Base-by-base conservation (phyloP, 2,797 vertebrate genomes). In the Anolis apletophallus region DNA sequence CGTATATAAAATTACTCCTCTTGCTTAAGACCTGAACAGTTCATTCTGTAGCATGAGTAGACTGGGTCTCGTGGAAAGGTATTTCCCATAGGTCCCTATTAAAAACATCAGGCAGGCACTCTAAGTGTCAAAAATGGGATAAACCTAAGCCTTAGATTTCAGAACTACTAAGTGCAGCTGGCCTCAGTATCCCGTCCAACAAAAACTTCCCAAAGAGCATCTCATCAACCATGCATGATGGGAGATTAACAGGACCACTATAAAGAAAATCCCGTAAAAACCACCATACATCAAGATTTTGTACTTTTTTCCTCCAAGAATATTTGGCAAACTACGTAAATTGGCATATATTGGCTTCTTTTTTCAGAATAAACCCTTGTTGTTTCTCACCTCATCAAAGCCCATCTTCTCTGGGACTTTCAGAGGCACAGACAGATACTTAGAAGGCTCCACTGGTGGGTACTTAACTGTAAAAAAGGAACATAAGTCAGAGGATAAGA, bases 361-460 rank as follows among this genome's bases (percentile, higher is more conserved):
- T n/a, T 72, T 52, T 50, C 40, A 5, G 19, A 10, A 72, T 61
- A 52, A 23, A 46, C 76, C 40, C 14, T 5, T 23, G 1, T 5
- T 29, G 32, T 78, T 2, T 26, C 96, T 95, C 91, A 98, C 98
- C 96, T 98, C 95, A 1, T 98, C 97, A 23, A 99, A 97, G 64
- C 96, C 97, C 92, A 98, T 97, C 89, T 94, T 98, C 91, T 97
- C 97, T 0, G 95, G 95, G 0, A 67, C 87, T 50, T 95, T 94
- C 0, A 94, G 84, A 0, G 95, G 93, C 1, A 92, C 68, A 3
- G 96, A 93, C 55, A 98, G 55, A 71, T 97, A 95, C 23, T 88
- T 92, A 0, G 98, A 97, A 1, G 95, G 95, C 77, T 97, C 95
- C 0, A 96, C 91, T 0, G 97, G 97, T 1, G 97, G 94, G 64